Conservation (phyloP, 64 coral and sea anemone genomes). For the Dendrophyllia cribrosa region DNA sequence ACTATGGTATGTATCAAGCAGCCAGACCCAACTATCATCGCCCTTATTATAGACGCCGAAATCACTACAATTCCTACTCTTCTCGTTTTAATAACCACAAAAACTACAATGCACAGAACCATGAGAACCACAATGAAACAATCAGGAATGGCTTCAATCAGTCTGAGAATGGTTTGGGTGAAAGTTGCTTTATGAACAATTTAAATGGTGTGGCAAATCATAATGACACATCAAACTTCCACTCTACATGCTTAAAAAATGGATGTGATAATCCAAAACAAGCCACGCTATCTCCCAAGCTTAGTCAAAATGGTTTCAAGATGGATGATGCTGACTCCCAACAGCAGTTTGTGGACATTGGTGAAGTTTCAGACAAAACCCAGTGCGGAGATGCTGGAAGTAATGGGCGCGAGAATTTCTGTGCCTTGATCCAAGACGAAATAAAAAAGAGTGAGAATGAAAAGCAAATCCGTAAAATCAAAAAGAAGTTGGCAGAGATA, state of each 20-base stretch:
- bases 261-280: constrained; percentile 7
- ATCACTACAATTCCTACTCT: constrained; percentile 43
- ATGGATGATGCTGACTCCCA: background rate
- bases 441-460: constrained; percentile 80
- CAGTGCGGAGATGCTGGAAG: background rate
- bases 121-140: constrained; percentile 66
- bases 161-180: constrained; percentile 62
- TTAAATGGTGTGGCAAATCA: background rate
- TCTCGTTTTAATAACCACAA: constrained; percentile 65
- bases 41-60: constrained; percentile 62
- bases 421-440: background rate
- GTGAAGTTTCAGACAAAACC: constrained; percentile 4
- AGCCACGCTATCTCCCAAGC: background rate
- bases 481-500: constrained; percentile 93
- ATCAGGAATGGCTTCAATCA: constrained; percentile 20
- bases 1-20: constrained; percentile 60
- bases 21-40: constrained; percentile 70
- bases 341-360: constrained; percentile 13
- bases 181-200: constrained; percentile 64
- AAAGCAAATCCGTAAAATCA: constrained; percentile 89
- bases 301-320: background rate
- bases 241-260: background rate
- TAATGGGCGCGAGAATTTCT: background rate
- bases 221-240: background rate
- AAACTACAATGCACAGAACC: constrained; percentile 62